A percentile compares a stretch with the other conserved stretches of the same genome.
phyloP scores from a whole-genome alignment of 2,797 vertebrate species.

The Agapornis canus region DNA sequence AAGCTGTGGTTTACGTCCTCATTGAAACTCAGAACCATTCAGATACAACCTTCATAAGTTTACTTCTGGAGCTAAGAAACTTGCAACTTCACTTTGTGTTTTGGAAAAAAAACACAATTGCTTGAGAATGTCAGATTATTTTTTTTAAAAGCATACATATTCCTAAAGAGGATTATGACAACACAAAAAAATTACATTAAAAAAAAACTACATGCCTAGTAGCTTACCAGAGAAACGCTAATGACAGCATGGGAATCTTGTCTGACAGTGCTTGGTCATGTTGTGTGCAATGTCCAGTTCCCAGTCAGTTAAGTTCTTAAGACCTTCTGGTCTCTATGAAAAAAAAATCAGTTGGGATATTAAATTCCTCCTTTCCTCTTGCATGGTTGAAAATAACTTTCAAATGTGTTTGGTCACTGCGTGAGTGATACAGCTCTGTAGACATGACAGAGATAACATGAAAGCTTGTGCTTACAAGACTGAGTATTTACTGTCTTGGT shows the following conservation, averaged over 20 bases:
- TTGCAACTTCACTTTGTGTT: background rate
- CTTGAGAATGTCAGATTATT: background rate
- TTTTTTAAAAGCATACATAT: accelerated
- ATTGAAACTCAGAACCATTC: background rate
- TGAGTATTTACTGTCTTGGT: background rate
- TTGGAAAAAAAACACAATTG: background rate
- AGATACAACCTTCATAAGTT: accelerated
- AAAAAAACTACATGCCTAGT: background rate
- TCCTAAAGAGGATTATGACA: background rate
- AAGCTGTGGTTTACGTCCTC: background rate
- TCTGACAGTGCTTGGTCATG: background rate
- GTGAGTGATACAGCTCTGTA: background rate
- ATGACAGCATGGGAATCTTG: background rate
- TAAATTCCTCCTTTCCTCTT: background rate
- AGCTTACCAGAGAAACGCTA: background rate
- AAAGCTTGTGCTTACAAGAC: background rate
- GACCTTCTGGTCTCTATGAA: background rate
- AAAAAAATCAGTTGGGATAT: background rate
- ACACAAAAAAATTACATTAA: background rate
- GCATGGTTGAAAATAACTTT: background rate
- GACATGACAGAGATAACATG: background rate
- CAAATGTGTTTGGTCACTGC: background rate
- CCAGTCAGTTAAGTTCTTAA: background rate
- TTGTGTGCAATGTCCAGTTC: background rate
- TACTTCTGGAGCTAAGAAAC: background rate